Base-by-base conservation (phyloP, 2,113 vertebrate genomes). In the Perognathus longimembris region DNA sequence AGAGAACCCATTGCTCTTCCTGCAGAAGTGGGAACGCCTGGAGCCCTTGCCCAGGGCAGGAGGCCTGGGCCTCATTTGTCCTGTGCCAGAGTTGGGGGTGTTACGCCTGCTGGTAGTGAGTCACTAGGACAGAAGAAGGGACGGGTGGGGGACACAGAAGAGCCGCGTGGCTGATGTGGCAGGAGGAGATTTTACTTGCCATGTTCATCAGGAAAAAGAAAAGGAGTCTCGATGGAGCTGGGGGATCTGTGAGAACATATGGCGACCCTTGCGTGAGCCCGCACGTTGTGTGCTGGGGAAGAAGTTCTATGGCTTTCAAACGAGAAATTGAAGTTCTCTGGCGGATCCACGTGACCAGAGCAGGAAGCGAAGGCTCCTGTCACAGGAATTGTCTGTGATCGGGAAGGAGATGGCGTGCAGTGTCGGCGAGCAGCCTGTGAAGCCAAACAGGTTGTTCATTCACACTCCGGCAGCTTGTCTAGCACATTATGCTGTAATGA, bases 381-480 rank as follows among this genome's bases (percentile, higher is more conserved):
- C 40, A 10, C 15, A 78, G 75, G 50, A 20, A 28, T n/a, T 73
- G 9, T 93, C 63, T 50, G 71, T 30, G 28, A 8, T 17, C 4
- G 69, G 75, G 45, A 64, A 12, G 77, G 32, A 42, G 63, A 20
- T 17, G 42, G 30, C 90, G 36, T 69, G 12, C 18, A 77, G 50
- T 67, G 38, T 85, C 50, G 17, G 50, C 50, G 50, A 38, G 77
- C 93, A 79, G 89, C 64, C n/a, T 54, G 42, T 42, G 75, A 92
- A 90, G 93, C 78, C 83, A 85, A 82, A 78, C 42, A 85, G 74
- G 57, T 61, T 36, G 32, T 42, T 80, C 45, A 38, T 89, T 96
- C 86, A 85, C 81, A 85, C 75, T 71, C 59, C 18, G 26, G 86
- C 85, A 92, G 76, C 22, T 89, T 88, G 59, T 92, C 75, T 96